Percentiles rank a stretch among this genome's conserved stretches.
Evolutionary conservation across 2,113 vertebrate species (phyloP).

Genomic region (Nesospiza acunhae): DNA sequence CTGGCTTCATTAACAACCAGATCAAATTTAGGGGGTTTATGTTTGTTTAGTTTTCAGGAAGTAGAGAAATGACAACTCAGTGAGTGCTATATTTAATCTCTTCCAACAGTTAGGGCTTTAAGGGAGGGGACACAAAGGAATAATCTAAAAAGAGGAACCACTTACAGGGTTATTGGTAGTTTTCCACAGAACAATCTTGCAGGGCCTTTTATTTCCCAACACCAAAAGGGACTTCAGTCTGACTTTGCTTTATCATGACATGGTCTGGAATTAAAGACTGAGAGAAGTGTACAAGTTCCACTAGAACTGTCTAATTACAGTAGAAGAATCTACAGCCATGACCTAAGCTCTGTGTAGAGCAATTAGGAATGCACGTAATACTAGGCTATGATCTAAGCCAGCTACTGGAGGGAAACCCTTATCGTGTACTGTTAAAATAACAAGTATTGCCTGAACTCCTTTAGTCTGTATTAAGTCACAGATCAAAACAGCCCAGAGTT

Average conservation of each 20-base stretch:
- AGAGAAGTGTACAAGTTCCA: neutral
- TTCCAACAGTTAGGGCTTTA: neutral
- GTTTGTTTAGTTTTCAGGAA: neutral
- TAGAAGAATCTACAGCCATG: neutral
- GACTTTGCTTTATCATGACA: neutral
- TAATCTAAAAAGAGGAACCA: neutral
- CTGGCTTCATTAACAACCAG: neutral
- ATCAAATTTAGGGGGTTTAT: neutral
- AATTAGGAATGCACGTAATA: neutral
- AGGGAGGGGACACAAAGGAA: neutral
- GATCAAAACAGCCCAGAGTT: neutral
- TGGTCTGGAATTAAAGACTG: neutral
- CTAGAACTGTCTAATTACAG: neutral
- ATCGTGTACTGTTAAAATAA: neutral
- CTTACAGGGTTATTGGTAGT: neutral
- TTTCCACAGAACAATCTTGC: neutral
- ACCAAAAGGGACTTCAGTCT: neutral
- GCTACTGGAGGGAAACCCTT: neutral
- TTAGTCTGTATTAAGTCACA: neutral
- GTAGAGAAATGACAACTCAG: neutral
- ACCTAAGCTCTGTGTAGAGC: neutral
- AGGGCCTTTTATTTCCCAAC: neutral
- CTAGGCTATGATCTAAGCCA: neutral
- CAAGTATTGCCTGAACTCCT: neutral
- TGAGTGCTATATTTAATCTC: neutral